These are phyloP conservation scores for Neofelis nebulosa DNA, from an alignment of 2,113 vertebrate species.

Conservation along the genomic window DNA sequence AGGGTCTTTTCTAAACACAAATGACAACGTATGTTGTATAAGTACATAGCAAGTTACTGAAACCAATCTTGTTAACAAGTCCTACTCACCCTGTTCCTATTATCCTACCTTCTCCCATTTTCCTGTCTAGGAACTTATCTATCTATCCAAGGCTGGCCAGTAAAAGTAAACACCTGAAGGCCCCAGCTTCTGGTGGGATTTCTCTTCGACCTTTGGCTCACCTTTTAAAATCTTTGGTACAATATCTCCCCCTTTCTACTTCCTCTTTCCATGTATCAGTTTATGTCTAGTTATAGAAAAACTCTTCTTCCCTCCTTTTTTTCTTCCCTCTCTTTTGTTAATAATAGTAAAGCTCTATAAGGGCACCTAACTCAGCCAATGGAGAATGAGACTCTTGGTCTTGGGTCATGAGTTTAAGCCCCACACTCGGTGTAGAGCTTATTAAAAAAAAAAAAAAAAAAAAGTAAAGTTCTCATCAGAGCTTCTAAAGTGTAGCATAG, in stretches of 20 bases:
- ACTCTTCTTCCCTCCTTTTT: not conserved
- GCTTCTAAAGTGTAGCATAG: not conserved
- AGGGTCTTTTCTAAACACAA: slow-evolving; percentile 35
- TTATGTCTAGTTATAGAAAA: slow-evolving; percentile 39
- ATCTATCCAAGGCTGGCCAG: not conserved
- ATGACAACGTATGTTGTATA: not conserved
- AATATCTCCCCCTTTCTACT: slow-evolving; percentile 7
- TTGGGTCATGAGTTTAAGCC: not conserved
- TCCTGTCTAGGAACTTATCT: not conserved
- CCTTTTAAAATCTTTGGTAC: slow-evolving; percentile 1
- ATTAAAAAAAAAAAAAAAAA: not conserved
- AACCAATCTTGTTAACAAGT: not conserved
- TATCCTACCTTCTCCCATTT: not conserved
- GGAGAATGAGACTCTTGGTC: not conserved
- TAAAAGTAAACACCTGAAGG: not conserved
- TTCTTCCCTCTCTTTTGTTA: not conserved
- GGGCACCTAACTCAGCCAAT: not conserved
- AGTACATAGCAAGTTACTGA: not conserved
- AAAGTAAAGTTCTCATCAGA: slow-evolving; percentile 14
- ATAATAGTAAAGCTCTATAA: not conserved
- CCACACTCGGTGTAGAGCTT: not conserved
- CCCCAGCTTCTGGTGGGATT: not conserved
- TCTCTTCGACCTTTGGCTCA: not conserved
- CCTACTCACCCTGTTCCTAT: not conserved
- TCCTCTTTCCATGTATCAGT: slow-evolving; percentile 19